These are phyloP conservation scores for Rattus rattus DNA, from an alignment of 2,113 vertebrate species.

Conservation along the genomic window DNA sequence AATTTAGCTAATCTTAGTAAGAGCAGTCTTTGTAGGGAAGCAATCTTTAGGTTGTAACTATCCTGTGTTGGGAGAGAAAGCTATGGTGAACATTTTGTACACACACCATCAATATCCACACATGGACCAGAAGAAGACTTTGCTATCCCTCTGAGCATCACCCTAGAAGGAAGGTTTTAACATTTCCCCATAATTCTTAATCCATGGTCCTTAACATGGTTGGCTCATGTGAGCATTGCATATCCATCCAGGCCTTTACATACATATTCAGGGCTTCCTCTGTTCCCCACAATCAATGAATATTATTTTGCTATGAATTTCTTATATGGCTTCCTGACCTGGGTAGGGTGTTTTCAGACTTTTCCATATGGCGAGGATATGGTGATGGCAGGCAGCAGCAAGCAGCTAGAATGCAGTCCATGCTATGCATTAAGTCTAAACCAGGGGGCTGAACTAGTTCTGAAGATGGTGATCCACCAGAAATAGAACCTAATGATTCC, in stretches of 20 bases:
- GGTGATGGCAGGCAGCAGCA: not conserved
- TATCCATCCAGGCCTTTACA: not conserved
- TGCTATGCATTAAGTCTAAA: not conserved
- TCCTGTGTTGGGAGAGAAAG: not conserved
- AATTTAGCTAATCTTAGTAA: not conserved
- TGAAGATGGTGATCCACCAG: conserved; percentile 15
- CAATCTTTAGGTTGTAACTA: not conserved
- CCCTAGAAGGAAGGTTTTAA: not conserved
- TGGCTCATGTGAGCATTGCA: not conserved
- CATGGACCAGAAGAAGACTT: not conserved
- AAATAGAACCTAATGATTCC: conserved; percentile 16
- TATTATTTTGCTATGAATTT: conserved; percentile 26
- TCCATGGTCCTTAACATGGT: not conserved
- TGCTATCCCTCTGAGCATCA: not conserved
- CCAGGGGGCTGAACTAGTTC: not conserved
- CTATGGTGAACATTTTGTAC: not conserved
- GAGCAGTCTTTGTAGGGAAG: not conserved
- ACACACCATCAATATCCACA: not conserved
- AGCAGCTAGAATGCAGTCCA: not conserved
- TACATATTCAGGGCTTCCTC: not conserved
- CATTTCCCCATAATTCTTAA: not conserved
- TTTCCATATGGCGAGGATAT: not conserved
- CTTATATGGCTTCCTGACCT: not conserved
- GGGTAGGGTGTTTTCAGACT: not conserved
- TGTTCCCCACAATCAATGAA: not conserved